These are phyloP conservation scores for Enteromius anoplus DNA, from an alignment of 2,797 vertebrate genomes.

Conservation along the genomic window DNA sequence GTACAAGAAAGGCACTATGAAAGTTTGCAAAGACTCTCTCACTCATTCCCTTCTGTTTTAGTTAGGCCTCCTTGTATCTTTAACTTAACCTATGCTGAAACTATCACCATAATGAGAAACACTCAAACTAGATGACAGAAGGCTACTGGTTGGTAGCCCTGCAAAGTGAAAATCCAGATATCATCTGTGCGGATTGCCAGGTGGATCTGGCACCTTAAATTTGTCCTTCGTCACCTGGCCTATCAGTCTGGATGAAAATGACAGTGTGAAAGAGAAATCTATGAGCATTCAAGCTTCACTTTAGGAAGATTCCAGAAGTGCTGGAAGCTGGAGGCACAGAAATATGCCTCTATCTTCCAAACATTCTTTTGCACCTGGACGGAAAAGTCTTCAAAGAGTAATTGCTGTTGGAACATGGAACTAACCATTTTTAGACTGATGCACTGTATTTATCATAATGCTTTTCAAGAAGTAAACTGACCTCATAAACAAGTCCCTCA, in stretches of 20 bases:
- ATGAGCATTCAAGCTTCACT: slow-evolving; percentile 9
- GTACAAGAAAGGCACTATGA: neutral
- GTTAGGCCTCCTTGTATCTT: neutral
- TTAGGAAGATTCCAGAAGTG: slow-evolving; percentile 46
- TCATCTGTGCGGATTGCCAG: neutral
- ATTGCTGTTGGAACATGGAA: slow-evolving; percentile 1
- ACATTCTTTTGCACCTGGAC: slow-evolving; percentile 1
- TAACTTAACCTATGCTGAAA: slow-evolving; percentile 2
- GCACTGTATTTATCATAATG: neutral
- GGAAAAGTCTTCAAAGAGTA: slow-evolving; percentile 16
- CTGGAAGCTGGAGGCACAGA: slow-evolving; percentile 35
- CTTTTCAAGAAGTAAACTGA: neutral
- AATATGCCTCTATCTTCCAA: slow-evolving; percentile 36
- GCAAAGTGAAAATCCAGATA: slow-evolving; percentile 3
- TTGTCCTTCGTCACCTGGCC: neutral
- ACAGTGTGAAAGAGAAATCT: slow-evolving; percentile 9
- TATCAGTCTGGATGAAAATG: neutral
- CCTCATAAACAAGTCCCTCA: neutral
- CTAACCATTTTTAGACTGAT: neutral
- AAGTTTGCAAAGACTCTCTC: neutral
- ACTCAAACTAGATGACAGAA: slow-evolving; percentile 26
- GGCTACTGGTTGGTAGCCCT: slow-evolving; percentile 20
- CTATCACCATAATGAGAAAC: neutral
- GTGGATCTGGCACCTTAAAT: slow-evolving; percentile 21
- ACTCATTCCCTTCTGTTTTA: neutral